phyloP scores from a whole-genome alignment of 2,797 vertebrate genomes.

The Hypotaenidia okinawae region DNA sequence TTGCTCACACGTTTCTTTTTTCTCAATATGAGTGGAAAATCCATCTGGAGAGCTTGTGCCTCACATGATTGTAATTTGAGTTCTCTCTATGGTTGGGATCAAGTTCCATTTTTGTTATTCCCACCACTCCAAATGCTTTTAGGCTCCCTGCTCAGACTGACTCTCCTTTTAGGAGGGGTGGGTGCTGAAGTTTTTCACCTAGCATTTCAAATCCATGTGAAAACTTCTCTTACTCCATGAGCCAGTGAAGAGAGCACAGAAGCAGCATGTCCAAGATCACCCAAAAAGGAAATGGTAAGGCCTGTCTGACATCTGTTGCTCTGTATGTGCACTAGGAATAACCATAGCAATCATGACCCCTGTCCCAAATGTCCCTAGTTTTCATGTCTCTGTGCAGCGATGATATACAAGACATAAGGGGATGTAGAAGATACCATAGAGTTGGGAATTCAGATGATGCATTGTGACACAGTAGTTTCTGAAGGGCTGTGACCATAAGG shows the following conservation, averaged over 20 bases:
- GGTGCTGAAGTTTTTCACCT: not conserved
- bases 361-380: not conserved
- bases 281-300: not conserved
- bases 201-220: not conserved
- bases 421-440: not conserved
- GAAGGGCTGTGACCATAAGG: not conserved
- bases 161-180: not conserved
- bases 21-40: not conserved
- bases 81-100: not conserved
- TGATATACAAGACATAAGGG: not conserved
- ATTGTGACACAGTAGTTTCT: not conserved
- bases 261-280: not conserved
- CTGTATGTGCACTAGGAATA: not conserved
- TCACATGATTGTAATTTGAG: not conserved
- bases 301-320: not conserved
- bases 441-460: not conserved
- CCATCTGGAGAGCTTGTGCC: not conserved
- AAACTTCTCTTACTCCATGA: not conserved
- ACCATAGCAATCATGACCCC: accelerated
- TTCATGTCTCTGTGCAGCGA: not conserved
- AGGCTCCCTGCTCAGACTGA: not conserved
- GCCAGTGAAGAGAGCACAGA: not conserved
- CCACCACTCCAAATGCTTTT: not conserved
- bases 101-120: not conserved
- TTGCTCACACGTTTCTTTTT: not conserved